Percentiles rank a stretch among this genome's conserved stretches.
Evolutionary conservation across 2,113 vertebrate genomes (phyloP).

Genomic region (Elachura formosa): DNA sequence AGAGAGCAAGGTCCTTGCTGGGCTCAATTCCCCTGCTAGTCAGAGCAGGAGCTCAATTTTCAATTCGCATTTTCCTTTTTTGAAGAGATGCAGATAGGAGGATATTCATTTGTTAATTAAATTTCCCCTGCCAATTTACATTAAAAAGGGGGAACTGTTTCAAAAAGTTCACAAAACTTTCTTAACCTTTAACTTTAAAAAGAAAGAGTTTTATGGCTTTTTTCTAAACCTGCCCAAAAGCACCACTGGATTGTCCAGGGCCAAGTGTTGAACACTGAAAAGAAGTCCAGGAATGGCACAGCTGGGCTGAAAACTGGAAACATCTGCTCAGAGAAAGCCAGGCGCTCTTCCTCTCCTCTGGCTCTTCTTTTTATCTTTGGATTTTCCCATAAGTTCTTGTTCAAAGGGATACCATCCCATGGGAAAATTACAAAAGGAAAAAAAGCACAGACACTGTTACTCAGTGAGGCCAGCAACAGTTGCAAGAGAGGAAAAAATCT

Average conservation of each 20-base stretch:
- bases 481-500: conserved; percentile 61
- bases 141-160: conserved; percentile 4
- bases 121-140: conserved; percentile 26
- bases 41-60: background rate
- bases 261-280: background rate
- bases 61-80: background rate
- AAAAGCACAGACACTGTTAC: conserved; percentile 29
- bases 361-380: conserved; percentile 4
- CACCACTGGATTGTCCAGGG: background rate
- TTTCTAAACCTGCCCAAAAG: conserved; percentile 21
- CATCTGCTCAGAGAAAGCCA: background rate
- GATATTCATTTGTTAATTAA: conserved; percentile 2
- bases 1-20: background rate
- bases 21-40: background rate
- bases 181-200: background rate
- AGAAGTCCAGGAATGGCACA: conserved; percentile 7
- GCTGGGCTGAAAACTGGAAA: background rate
- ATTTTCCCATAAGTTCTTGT: conserved; percentile 21
- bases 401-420: conserved; percentile 37
- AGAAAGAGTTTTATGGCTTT: background rate
- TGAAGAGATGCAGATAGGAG: background rate
- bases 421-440: conserved; percentile 28
- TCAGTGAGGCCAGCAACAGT: conserved; percentile 13
- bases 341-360: background rate
- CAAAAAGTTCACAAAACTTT: background rate